phyloP scores from a whole-genome alignment of 2,797 vertebrate species.

The Rhodeus uyekii region DNA sequence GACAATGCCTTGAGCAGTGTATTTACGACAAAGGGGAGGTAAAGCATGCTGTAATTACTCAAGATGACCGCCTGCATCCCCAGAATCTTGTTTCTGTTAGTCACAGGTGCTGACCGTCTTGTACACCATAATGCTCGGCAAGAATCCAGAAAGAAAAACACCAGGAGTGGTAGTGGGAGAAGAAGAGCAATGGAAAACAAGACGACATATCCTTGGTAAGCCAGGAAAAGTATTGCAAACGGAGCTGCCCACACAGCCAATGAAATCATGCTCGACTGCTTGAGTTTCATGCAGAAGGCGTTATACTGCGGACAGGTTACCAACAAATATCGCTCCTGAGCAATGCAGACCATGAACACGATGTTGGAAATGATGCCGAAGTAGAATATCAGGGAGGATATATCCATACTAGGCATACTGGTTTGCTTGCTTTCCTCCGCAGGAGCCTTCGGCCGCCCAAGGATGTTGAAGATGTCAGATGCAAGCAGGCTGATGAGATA shows the following conservation, averaged over 20 bases:
- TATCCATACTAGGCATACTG: background rate
- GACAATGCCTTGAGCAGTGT: constrained; percentile 65
- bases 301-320: constrained; percentile 64
- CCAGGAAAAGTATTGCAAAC: constrained; percentile 63
- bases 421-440: background rate
- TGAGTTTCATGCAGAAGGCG: constrained; percentile 53
- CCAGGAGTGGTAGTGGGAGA: constrained; percentile 67
- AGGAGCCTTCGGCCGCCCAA: constrained; percentile 54
- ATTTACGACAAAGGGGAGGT: constrained; percentile 68
- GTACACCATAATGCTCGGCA: constrained; percentile 65
- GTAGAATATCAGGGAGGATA: constrained; percentile 66
- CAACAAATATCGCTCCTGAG: constrained; percentile 68
- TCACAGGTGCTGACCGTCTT: constrained; percentile 19
- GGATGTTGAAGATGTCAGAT: constrained; percentile 70
- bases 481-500: constrained; percentile 67
- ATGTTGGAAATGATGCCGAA: constrained; percentile 67
- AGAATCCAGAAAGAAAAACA: constrained; percentile 70
- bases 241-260: constrained; percentile 59
- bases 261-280: constrained; percentile 47
- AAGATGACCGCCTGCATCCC: constrained; percentile 63
- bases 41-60: constrained; percentile 70
- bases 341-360: constrained; percentile 67
- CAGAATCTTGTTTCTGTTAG: constrained; percentile 61
- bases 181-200: constrained; percentile 66
- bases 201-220: constrained; percentile 53